These are phyloP conservation scores for Leuciscus waleckii DNA, from an alignment of 2,797 vertebrate genomes.

Conservation along the genomic window DNA sequence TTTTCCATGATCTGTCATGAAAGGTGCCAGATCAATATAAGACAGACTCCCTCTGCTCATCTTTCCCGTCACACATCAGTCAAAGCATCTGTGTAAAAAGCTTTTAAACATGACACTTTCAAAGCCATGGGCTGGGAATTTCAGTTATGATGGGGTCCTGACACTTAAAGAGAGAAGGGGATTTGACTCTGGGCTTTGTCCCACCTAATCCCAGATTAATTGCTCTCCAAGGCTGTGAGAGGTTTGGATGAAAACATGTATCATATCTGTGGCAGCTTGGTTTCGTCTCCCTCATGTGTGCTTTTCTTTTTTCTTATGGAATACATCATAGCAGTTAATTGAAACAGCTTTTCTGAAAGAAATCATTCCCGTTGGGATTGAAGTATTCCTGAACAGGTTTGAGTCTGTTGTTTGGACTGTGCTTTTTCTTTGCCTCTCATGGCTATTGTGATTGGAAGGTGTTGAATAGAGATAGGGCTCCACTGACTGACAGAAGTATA, in stretches of 20 bases:
- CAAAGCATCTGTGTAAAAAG: slow-evolving; percentile 47
- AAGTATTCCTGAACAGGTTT: slow-evolving; percentile 48
- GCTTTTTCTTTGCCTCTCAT: slow-evolving; percentile 40
- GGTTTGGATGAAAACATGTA: slow-evolving; percentile 46
- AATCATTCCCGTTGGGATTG: slow-evolving; percentile 32
- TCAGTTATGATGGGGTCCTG: slow-evolving; percentile 49
- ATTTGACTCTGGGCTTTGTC: slow-evolving; percentile 37
- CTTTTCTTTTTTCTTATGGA: slow-evolving; percentile 4
- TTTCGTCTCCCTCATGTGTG: slow-evolving; percentile 25
- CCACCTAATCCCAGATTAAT: slow-evolving; percentile 49
- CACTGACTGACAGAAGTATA: slow-evolving; percentile 45
- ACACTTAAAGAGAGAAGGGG: slow-evolving; percentile 41
- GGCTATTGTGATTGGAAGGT: slow-evolving; percentile 50
- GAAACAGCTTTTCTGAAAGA: slow-evolving; percentile 56
- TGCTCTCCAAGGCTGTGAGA: slow-evolving; percentile 44
- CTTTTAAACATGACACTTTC: slow-evolving; percentile 55
- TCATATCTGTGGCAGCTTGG: slow-evolving; percentile 50
- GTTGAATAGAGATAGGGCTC: slow-evolving; percentile 54
- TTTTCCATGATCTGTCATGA: neutral
- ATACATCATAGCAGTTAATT: slow-evolving; percentile 51
- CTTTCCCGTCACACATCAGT: neutral
- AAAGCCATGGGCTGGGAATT: slow-evolving; percentile 23
- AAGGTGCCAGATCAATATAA: slow-evolving; percentile 29
- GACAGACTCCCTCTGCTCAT: neutral
- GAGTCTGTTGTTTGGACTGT: slow-evolving; percentile 45